These are phyloP conservation scores for Phyllotreta striolata DNA, from an alignment of 2,888 invertebrate species.

Conservation along the genomic window DNA sequence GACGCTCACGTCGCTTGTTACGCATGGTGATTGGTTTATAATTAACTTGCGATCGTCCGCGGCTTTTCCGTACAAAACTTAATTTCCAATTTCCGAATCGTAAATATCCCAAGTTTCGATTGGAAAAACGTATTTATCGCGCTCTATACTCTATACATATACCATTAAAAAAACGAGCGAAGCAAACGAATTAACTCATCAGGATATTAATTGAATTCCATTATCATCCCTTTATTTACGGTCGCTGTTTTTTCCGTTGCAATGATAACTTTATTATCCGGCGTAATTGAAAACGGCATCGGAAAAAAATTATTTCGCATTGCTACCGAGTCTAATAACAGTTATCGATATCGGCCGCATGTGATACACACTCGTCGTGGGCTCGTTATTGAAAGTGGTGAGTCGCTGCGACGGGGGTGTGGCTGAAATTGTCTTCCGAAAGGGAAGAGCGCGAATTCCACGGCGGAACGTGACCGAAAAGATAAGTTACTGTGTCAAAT, in stretches of 20 bases:
- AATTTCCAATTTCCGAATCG: no score
- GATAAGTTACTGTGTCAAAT: constrained; percentile 37
- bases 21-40: constrained; percentile 51
- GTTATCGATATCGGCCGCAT: constrained; percentile 33
- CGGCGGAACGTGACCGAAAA: constrained; percentile 46
- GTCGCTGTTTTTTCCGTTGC: no score
- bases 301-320: constrained; percentile 9
- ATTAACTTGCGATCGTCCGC: constrained; percentile 43
- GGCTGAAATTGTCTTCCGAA: constrained; percentile 43
- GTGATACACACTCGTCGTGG: constrained; percentile 35
- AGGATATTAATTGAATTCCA: no score
- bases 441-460: constrained; percentile 40
- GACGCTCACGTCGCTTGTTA: constrained; percentile 51
- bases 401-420: constrained; percentile 35
- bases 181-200: no score
- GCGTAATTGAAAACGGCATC: no score
- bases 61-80: no score
- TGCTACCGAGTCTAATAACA: constrained; percentile 25
- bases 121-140: no score
- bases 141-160: no score
- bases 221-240: no score
- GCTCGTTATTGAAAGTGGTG: constrained; percentile 36
- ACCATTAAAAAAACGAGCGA: no score
- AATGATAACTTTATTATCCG: no score
- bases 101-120: no score